Evolutionary conservation across 2,888 invertebrate species (phyloP), one percentile per base, ranked within the genome.

Genomic region (Agyllia agylla): DNA sequence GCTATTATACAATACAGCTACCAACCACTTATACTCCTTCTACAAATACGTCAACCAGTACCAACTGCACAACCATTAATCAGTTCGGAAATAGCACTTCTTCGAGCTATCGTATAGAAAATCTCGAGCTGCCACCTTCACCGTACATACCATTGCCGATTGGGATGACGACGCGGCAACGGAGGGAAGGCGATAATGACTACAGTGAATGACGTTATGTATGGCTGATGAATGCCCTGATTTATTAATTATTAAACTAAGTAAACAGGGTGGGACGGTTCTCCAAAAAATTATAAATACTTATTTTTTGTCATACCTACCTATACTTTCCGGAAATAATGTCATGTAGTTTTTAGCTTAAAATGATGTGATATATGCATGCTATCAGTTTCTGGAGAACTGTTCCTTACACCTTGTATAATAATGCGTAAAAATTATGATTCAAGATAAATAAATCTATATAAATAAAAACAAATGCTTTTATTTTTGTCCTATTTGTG

Each of bases 261-360:
- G 73, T 73, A 73, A 73, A 73, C 73, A 73, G 73, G 73, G 73
- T 73, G 73, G 73, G 73, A 73, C 73, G 73, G 73, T 73, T 73
- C 73, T 73, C 73, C 73, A 73, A 73, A 73, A 73, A 73, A 73
- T 73, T 73, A 73, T 73, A 73, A 73, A 73, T 73, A 73, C 73
- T 73, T 73, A 73, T 73, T 73, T 73, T 73, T 73, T 73, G 73
- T 73, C 73, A 73, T 73, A 73, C 73, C 33, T 33, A 33, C 33
- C 33, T 33, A 33, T 75, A 75, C 75, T 75, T 75, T 75, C 75
- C 75, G 30, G 75, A 75, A 75, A 75, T 75, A 75, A 75, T 75
- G 75, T 75, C 75, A 75, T 75, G 30, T 75, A 75, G 75, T 75
- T 75, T 75, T 75, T 75, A 75, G 75, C 75, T 75, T 75, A 75